These are phyloP conservation scores for Trichonephila clavipes DNA, from an alignment of 1,140 invertebrate species.

Conservation along the genomic window DNA sequence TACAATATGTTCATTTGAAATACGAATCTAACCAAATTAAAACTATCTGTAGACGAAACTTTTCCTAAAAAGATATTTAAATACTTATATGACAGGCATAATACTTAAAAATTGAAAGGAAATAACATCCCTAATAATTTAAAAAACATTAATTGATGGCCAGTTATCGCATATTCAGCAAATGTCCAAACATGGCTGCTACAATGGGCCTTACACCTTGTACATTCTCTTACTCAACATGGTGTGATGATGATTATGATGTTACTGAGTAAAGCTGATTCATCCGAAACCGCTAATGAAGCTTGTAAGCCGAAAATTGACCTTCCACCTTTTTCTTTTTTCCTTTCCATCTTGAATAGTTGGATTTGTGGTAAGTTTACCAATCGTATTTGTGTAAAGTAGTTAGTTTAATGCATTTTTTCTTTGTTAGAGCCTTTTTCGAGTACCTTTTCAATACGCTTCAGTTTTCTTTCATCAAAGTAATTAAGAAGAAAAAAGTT, in stretches of 20 bases:
- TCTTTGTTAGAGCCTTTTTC: not conserved
- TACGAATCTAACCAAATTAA: too few species aligned
- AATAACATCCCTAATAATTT: too few species aligned
- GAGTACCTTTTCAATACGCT: not conserved
- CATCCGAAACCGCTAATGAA: conserved; percentile 47
- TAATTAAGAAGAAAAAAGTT: not conserved
- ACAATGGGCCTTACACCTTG: not conserved
- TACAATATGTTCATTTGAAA: too few species aligned
- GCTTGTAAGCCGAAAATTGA: conserved; percentile 10
- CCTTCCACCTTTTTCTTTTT: not conserved
- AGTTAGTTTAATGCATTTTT: not conserved
- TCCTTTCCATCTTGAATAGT: not conserved
- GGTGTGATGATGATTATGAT: conserved; percentile 63
- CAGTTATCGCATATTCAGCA: too few species aligned
- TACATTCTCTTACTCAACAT: not conserved
- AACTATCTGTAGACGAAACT: too few species aligned
- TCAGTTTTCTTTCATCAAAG: not conserved
- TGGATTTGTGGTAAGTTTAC: not conserved
- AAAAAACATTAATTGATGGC: too few species aligned
- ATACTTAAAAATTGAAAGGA: too few species aligned
- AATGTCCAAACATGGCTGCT: conserved; percentile 6
- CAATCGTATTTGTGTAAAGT: not conserved
- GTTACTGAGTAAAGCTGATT: conserved; percentile 61
- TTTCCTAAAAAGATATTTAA: too few species aligned
- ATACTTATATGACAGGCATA: too few species aligned